Evolutionary conservation across 1,140 invertebrate genomes (phyloP), one percentile per base, ranked within the genome.

Genomic region (Scaptomyza hsui): DNA sequence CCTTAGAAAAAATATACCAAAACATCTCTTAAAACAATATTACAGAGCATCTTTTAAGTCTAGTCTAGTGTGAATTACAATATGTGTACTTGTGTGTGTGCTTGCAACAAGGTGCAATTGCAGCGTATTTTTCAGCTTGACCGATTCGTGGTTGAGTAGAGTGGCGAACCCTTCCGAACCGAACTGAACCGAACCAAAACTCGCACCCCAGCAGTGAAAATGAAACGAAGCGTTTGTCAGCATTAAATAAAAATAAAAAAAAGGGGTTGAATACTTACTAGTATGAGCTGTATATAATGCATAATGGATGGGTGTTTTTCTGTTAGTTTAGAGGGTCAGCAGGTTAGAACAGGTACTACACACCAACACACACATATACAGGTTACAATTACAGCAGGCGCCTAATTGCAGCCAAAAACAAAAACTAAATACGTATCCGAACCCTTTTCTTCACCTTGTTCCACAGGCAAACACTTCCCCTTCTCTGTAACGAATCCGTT

Each of bases 111-210:
- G 82, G 82, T 86, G 82, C 82, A 86, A 88, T 86, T 88, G 82
- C 82, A 86, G 71, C 64, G 68, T 53, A 86, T 82, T 88, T 88
- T 88, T 88, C 82, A 89, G 82, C 83, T 88, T 88, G 83, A 89
- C 83, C 82, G 83, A 88, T 74, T 89, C 83, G 67, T 37, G 12
- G 32, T 42, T 16, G 37, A 55, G n/a, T n/a, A n/a, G 61, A 44
- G 52, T 49, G 51, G 51, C 67, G 44, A 69, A 69, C 48, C 60
- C 51, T 42, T 48, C 35, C 41, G 19, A 68, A 67, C 61, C 73
- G 39, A 53, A 72, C 67, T 62, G 67, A 47, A 72, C 68, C 72
- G 60, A 72, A 73, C 73, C 71, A 44, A 49, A 69, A 65, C 83
- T 85, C 60, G 80, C 80, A 83, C 72, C 81, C 72, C 64, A 85